phyloP scores from a whole-genome alignment of 2,113 vertebrate genomes.

The Pteruthius melanotis region DNA sequence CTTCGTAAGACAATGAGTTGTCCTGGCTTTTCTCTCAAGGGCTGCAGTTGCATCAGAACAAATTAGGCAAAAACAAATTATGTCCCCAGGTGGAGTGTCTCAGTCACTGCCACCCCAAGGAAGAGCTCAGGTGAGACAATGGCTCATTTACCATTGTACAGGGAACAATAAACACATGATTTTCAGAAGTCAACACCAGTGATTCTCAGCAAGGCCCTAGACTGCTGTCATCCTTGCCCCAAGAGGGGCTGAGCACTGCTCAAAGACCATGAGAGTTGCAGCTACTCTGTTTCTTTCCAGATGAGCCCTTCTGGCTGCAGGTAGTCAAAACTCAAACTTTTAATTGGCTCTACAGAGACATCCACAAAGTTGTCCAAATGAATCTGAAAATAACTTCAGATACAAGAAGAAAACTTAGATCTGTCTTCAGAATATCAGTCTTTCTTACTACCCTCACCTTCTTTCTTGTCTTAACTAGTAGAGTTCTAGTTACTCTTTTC shows the following conservation, averaged over 20 bases:
- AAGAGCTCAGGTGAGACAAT: slow-evolving; percentile 6
- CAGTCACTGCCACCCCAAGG: slow-evolving; percentile 9
- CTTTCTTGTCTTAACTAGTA: background rate
- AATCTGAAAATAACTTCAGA: background rate
- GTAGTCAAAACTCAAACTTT: background rate
- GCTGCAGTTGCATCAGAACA: background rate
- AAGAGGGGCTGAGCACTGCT: background rate
- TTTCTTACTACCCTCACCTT: background rate
- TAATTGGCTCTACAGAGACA: slow-evolving; percentile 37
- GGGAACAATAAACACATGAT: background rate
- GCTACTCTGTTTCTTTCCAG: background rate
- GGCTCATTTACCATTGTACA: background rate
- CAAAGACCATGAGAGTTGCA: background rate
- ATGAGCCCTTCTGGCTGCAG: background rate
- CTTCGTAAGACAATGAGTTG: background rate
- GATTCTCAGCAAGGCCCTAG: background rate
- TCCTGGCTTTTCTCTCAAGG: background rate
- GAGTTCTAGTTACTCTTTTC: background rate
- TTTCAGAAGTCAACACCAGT: background rate
- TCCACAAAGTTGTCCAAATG: background rate
- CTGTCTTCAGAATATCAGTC: background rate
- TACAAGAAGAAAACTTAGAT: background rate
- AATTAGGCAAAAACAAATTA: background rate
- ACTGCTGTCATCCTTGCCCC: background rate
- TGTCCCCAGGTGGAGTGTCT: background rate